phyloP scores from a whole-genome alignment of 2,113 vertebrate species.

The Ammodytes dubius region DNA sequence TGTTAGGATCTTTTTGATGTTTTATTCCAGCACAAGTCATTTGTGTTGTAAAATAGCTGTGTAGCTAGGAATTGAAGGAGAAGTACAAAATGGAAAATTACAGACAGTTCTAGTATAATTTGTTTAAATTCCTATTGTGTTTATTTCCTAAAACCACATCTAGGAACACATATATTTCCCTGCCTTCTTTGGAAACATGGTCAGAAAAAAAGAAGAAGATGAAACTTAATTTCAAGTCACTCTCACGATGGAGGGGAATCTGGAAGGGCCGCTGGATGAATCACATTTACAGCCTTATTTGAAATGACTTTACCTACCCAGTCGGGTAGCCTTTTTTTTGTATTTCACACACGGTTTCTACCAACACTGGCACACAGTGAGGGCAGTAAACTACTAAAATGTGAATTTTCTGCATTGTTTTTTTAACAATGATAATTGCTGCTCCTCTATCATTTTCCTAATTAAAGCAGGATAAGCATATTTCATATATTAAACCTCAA shows the following conservation, averaged over 20 bases:
- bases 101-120: slow-evolving; percentile 83
- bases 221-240: slow-evolving; percentile 57
- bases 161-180: slow-evolving; percentile 75
- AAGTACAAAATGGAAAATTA: slow-evolving; percentile 87
- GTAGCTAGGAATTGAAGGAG: slow-evolving; percentile 84
- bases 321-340: slow-evolving; percentile 65
- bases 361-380: slow-evolving; percentile 51
- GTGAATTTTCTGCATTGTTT: slow-evolving; percentile 43
- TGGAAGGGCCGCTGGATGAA: slow-evolving; percentile 58
- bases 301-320: slow-evolving; percentile 55
- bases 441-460: slow-evolving; percentile 39
- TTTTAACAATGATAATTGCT: slow-evolving; percentile 29
- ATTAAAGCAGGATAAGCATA: slow-evolving; percentile 61
- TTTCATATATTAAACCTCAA: slow-evolving; percentile 44
- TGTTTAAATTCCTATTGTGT: slow-evolving; percentile 82
- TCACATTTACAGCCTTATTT: slow-evolving; percentile 60
- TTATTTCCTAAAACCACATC: slow-evolving; percentile 80
- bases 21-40: slow-evolving; percentile 88
- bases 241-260: slow-evolving; percentile 67
- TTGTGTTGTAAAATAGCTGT: slow-evolving; percentile 86
- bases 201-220: slow-evolving; percentile 37
- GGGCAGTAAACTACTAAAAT: slow-evolving; percentile 50
- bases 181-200: slow-evolving; percentile 77
- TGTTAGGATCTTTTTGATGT: slow-evolving; percentile 74
- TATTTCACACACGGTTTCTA: slow-evolving; percentile 61